A percentile compares a stretch with the other conserved stretches of the same genome.
phyloP scores from a whole-genome alignment of 1,140 invertebrate genomes.

The Drosophila burlai region DNA sequence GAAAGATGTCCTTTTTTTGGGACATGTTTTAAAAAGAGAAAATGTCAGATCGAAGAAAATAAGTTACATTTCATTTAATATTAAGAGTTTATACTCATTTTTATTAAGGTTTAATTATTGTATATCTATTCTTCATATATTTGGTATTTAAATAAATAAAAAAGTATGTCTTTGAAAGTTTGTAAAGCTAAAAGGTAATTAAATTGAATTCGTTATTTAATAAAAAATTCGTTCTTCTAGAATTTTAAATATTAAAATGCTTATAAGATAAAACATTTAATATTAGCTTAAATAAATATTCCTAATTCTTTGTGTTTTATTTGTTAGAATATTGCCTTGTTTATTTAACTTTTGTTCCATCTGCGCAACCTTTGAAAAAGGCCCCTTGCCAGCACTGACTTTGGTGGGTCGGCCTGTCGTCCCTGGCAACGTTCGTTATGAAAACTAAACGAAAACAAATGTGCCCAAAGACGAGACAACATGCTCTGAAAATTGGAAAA shows the following conservation, averaged over 20 bases:
- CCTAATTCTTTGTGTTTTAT: too few species aligned
- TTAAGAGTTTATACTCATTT: too few species aligned
- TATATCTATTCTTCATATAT: not conserved
- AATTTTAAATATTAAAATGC: too few species aligned
- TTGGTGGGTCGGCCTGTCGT: slow-evolving; percentile 38
- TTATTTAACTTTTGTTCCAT: not conserved
- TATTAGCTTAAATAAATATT: too few species aligned
- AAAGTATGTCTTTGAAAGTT: not conserved
- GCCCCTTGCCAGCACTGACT: slow-evolving; percentile 9
- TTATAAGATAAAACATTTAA: too few species aligned
- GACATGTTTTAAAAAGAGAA: not conserved
- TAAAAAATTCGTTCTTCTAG: too few species aligned
- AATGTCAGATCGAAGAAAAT: too few species aligned
- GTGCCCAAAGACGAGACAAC: slow-evolving; percentile 52
- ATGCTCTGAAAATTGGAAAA: slow-evolving; percentile 68
- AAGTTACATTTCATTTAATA: too few species aligned
- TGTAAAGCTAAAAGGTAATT: not conserved
- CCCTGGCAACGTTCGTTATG: slow-evolving; percentile 76
- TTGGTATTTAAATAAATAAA: not conserved
- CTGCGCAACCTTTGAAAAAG: not conserved
- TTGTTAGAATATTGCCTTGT: not conserved
- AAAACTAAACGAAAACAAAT: slow-evolving; percentile 82
- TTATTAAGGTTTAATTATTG: not conserved
- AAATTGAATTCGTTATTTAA: not conserved
- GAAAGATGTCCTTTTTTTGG: not conserved